Evolutionary conservation across 2,797 vertebrate genomes (phyloP).

Genomic region (Malurus splendens): DNA sequence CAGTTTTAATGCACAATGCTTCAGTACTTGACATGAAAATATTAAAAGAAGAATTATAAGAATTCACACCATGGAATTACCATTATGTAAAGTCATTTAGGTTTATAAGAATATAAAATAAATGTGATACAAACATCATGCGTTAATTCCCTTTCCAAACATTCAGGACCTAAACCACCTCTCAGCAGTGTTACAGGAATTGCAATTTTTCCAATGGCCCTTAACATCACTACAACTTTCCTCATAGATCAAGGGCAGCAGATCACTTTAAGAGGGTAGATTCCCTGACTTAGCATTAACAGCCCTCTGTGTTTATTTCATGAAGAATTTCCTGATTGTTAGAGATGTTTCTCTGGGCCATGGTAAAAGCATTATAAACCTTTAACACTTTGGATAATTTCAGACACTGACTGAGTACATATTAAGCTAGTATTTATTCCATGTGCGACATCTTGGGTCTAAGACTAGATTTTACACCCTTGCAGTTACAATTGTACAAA

Average conservation of each 20-base stretch:
- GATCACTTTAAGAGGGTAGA: background rate
- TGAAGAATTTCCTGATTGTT: background rate
- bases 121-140: background rate
- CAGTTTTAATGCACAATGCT: background rate
- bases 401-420: background rate
- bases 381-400: background rate
- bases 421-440: background rate
- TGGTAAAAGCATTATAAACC: background rate
- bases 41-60: background rate
- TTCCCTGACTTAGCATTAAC: background rate
- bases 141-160: background rate
- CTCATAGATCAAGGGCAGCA: background rate
- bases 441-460: background rate
- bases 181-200: background rate
- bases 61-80: background rate
- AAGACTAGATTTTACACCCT: background rate
- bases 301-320: background rate
- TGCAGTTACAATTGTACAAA: background rate
- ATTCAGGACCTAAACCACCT: background rate
- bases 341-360: background rate
- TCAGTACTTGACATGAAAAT: background rate
- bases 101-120: background rate
- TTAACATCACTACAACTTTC: background rate
- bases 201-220: background rate
- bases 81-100: background rate